These are phyloP conservation scores for Mobula birostris DNA, from an alignment of 2,113 vertebrate species.

Conservation along the genomic window DNA sequence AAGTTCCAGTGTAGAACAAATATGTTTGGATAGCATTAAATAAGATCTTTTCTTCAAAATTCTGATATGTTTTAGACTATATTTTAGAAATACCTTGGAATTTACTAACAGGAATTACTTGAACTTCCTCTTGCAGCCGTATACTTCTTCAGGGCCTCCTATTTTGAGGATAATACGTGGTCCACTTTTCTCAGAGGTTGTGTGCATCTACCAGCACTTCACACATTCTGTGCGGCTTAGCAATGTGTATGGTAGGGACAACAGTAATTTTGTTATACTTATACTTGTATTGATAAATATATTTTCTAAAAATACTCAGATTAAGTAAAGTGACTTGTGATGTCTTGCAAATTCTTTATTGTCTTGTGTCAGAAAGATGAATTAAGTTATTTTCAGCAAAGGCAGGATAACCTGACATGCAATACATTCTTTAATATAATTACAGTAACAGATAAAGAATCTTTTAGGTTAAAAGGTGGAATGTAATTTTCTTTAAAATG, in stretches of 20 bases:
- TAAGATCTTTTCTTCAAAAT: neutral
- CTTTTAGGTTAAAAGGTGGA: neutral
- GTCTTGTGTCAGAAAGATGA: neutral
- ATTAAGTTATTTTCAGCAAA: neutral
- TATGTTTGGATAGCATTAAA: neutral
- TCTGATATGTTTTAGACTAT: neutral
- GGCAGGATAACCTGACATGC: neutral
- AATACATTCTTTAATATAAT: neutral
- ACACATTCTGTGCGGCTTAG: slow-evolving; percentile 72
- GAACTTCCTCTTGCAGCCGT: slow-evolving; percentile 55
- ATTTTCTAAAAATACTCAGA: neutral
- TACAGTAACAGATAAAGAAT: neutral
- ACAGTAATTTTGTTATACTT: neutral
- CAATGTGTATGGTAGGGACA: slow-evolving; percentile 68
- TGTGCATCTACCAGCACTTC: slow-evolving; percentile 68
- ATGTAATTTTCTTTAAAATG: neutral
- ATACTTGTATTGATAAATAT: no score
- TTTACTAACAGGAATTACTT: neutral
- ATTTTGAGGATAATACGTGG: slow-evolving; percentile 69
- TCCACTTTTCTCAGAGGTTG: slow-evolving; percentile 77
- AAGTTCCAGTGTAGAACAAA: neutral
- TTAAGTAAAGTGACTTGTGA: neutral
- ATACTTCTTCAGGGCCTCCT: slow-evolving; percentile 58
- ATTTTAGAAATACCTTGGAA: neutral
- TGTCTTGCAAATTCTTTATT: neutral